Percentiles rank a stretch among this genome's conserved stretches.
phyloP scores from a whole-genome alignment of 2,888 invertebrate genomes.

The Tachina fera region DNA sequence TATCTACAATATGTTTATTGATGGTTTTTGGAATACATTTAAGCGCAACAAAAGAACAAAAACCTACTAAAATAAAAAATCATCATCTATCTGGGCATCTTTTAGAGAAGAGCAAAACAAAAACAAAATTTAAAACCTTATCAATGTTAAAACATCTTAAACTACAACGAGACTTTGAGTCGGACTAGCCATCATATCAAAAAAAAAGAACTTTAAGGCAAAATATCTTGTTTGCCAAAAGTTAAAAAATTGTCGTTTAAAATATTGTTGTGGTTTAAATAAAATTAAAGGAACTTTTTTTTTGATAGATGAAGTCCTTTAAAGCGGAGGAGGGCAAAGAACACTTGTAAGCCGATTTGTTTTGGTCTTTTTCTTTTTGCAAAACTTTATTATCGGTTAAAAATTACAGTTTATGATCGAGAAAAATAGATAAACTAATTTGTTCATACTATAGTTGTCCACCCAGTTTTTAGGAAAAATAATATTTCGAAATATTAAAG shows the following conservation, averaged over 20 bases:
- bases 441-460: conserved; percentile 45
- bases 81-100: conserved; percentile 59
- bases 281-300: neutral
- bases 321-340: conserved; percentile 2
- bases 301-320: conserved; percentile 24
- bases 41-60: conserved; percentile 45
- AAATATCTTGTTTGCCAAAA: conserved; percentile 30
- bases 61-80: conserved; percentile 18
- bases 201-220: neutral
- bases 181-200: neutral
- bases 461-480: neutral
- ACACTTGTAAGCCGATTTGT: conserved; percentile 52
- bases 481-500: neutral
- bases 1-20: neutral
- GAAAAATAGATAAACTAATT: conserved; percentile 61
- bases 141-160: conserved; percentile 52
- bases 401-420: conserved; percentile 67
- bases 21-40: conserved; percentile 37
- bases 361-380: conserved; percentile 38
- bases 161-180: conserved; percentile 35
- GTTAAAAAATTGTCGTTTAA: conserved; percentile 33
- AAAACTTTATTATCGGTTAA: conserved; percentile 72
- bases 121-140: conserved; percentile 37
- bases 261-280: conserved; percentile 24
- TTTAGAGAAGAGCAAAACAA: neutral